Evolutionary conservation across 2,888 invertebrate species (phyloP), one percentile per base, ranked within the genome.

Genomic region (Heteromyza rotundicornis): DNA sequence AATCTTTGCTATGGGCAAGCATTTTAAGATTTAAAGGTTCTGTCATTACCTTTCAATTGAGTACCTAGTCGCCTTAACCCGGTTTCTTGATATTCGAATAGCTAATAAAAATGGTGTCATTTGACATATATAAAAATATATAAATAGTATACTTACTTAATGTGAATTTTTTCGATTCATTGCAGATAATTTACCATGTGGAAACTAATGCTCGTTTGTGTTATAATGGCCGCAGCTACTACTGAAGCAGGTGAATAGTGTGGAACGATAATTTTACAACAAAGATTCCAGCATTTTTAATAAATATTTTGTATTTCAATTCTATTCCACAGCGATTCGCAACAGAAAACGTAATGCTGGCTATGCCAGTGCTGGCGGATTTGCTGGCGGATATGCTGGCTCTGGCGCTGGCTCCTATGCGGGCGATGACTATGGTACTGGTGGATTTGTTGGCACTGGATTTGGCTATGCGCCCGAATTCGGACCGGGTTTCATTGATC

Each of bases 401-500:
- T 40, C 59, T 57, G 69, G 70, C 40, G 52, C 57, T 19, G 66
- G 62, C 16, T 66, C 65, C 14, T 53, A 62, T 36, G 52, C 57
- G 16, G 63, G 65, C 2, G 73, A 72, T 60, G 77, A 73, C 22
- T 70, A 64, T 19, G 52, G 32, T 23, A 67, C 59, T 44, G 66
- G 12, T 16, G 20, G 12, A 14, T 12, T 17, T 14, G 5, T 14
- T 10, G 19, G 27, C 44, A 14, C 14, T 20, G 50, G 55, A 14
- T 60, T 58, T 19, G 62, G 64, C 27, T 74, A 71, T 62, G 73
- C 74, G 2, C 74, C 80, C 7, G 62, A 73, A 27, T 75, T 73
- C 51, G 80, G 77, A 53, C n/a, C n/a, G n/a, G 70, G 68, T 10
- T 80, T 80, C 60, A 70, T 76, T 44, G 80, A 80, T 73, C 80